phyloP scores from a whole-genome alignment of 2,113 vertebrate species.

The Psilopogon haemacephalus region DNA sequence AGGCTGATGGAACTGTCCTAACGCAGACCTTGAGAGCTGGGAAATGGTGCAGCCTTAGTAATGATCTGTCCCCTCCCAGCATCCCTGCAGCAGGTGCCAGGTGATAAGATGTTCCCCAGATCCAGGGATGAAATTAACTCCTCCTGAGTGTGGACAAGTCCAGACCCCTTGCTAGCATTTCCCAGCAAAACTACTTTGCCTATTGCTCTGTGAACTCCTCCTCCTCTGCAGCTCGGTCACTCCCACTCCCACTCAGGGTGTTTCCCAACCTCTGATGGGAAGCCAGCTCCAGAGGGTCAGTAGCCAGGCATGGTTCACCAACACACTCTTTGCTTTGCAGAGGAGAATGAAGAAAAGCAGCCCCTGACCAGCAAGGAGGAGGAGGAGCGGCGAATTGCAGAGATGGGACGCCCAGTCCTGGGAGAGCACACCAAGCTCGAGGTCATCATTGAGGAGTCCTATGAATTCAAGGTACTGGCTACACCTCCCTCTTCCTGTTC shows the following conservation, averaged over 20 bases:
- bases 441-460: slow-evolving; percentile 94
- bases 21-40: not conserved
- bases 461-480: slow-evolving; percentile 91
- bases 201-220: not conserved
- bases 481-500: not conserved
- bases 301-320: not conserved
- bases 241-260: not conserved
- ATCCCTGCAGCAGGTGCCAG: not conserved
- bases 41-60: not conserved
- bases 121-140: not conserved
- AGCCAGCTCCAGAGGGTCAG: not conserved
- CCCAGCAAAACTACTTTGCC: not conserved
- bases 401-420: slow-evolving; percentile 87
- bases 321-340: slow-evolving; percentile 71
- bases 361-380: slow-evolving; percentile 85
- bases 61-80: not conserved
- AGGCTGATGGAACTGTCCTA: not conserved
- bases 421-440: slow-evolving; percentile 90
- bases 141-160: not conserved
- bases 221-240: not conserved
- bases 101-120: not conserved
- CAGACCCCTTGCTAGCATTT: not conserved
- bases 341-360: slow-evolving; percentile 80
- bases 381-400: slow-evolving; percentile 88
- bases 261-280: not conserved